phyloP scores from a whole-genome alignment of 2,113 vertebrate genomes.

The Loxodonta africana region DNA sequence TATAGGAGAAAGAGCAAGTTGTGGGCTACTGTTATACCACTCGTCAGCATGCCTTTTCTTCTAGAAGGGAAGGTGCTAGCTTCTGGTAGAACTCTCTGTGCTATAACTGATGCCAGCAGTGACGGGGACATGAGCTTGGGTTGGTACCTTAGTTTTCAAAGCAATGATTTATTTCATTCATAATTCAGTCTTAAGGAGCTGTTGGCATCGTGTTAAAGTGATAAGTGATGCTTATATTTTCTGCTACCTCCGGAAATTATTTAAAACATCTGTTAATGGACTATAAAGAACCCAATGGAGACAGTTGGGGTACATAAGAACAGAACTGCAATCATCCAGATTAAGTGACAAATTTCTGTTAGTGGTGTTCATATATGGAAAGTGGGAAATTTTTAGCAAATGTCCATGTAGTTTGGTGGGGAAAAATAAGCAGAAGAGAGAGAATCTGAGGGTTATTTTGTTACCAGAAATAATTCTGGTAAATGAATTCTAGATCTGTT shows the following conservation, averaged over 20 bases:
- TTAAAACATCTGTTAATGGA: slow-evolving; percentile 4
- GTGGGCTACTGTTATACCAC: background rate
- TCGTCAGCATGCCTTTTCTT: background rate
- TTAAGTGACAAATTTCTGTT: background rate
- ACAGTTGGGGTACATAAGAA: background rate
- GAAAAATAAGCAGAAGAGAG: background rate
- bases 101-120: background rate
- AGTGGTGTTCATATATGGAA: background rate
- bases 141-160: slow-evolving; percentile 36
- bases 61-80: background rate
- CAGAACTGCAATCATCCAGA: background rate
- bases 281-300: background rate
- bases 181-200: background rate
- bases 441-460: slow-evolving; percentile 30
- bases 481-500: slow-evolving; percentile 40
- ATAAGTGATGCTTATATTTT: background rate
- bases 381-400: slow-evolving; percentile 4
- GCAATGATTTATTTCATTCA: background rate
- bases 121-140: background rate
- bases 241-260: background rate
- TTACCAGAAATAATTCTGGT: slow-evolving; percentile 41
- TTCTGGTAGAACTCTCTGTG: background rate
- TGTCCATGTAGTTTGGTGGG: background rate
- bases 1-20: background rate
- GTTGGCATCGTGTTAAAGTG: background rate